Evolutionary conservation across 2,797 vertebrate genomes (phyloP).

Genomic region (Sebastes nivosus): DNA sequence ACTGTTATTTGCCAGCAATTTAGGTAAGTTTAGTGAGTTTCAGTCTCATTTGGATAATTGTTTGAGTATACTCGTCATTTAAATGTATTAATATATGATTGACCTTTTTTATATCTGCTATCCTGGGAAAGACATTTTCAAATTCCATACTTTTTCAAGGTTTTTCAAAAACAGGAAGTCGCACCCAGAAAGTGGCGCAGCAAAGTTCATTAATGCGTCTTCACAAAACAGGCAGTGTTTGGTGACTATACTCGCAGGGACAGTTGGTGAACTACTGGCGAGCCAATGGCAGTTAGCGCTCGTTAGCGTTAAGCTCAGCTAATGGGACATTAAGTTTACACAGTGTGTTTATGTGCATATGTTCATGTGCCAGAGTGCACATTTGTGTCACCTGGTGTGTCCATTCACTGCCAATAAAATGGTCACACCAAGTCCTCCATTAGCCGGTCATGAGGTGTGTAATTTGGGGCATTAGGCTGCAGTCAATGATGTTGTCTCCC

Average conservation of each 20-base stretch:
- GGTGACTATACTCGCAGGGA: background rate
- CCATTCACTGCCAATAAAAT: slow-evolving; percentile 13
- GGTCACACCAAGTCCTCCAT: slow-evolving; percentile 16
- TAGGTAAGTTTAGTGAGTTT: background rate
- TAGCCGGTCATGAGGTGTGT: slow-evolving; percentile 25
- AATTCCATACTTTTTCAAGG: background rate
- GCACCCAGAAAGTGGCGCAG: background rate
- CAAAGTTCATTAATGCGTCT: background rate
- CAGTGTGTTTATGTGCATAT: background rate
- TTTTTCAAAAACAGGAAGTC: background rate
- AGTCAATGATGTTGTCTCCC: background rate
- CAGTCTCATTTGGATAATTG: background rate
- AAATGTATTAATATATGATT: background rate
- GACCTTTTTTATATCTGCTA: background rate
- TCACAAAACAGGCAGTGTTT: background rate
- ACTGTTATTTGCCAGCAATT: no score
- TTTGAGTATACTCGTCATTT: background rate
- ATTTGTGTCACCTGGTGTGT: background rate
- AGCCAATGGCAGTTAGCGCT: background rate
- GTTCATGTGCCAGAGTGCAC: background rate
- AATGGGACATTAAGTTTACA: background rate
- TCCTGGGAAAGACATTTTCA: background rate
- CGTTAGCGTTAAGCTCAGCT: background rate
- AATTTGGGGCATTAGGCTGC: slow-evolving; percentile 21
- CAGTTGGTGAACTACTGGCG: background rate